phyloP scores from a whole-genome alignment of 2,113 vertebrate species.

The Laterallus jamaicensis region DNA sequence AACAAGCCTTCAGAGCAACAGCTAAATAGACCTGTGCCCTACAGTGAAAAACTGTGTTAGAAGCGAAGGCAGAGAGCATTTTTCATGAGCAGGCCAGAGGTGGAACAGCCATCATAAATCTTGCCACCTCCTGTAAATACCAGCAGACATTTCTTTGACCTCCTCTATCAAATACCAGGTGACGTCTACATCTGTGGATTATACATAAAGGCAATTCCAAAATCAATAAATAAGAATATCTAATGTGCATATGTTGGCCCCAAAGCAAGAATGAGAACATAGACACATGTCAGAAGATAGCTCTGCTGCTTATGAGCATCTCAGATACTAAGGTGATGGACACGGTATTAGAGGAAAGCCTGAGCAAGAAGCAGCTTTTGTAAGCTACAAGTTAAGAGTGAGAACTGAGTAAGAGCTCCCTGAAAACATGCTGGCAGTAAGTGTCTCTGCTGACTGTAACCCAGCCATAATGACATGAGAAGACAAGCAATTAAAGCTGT shows the following conservation, averaged over 20 bases:
- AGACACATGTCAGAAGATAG: background rate
- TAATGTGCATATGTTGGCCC: background rate
- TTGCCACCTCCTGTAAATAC: background rate
- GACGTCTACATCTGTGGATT: background rate
- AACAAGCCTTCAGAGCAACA: background rate
- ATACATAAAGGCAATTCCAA: background rate
- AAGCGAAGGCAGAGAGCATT: background rate
- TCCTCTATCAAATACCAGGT: background rate
- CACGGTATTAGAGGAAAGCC: background rate
- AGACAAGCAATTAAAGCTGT: conserved; percentile 36
- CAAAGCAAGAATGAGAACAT: background rate
- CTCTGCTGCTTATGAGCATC: background rate
- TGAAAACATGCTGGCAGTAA: background rate
- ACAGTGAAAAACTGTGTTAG: background rate
- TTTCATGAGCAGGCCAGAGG: background rate
- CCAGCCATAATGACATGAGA: background rate
- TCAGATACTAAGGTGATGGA: background rate
- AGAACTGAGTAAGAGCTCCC: background rate
- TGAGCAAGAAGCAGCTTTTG: background rate
- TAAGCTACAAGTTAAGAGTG: background rate
- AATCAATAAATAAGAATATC: background rate
- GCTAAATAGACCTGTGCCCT: background rate
- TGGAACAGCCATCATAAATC: background rate
- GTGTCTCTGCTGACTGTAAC: background rate
- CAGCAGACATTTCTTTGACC: background rate